Evolutionary conservation across 2,113 vertebrate species (phyloP).

Genomic region (Hydrochoerus hydrochaeris): DNA sequence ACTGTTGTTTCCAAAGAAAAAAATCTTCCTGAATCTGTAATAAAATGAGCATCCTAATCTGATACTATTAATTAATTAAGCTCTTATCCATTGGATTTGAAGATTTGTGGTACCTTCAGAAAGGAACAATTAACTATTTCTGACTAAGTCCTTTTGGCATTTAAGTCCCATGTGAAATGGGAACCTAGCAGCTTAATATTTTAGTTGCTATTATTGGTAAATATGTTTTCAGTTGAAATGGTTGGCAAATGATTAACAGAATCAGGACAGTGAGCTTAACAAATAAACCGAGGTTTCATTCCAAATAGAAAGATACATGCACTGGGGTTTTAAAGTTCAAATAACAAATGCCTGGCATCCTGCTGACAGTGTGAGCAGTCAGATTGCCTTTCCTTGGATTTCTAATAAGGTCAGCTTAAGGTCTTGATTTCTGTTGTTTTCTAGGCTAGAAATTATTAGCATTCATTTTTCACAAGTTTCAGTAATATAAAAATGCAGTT

Average conservation of each 20-base stretch:
- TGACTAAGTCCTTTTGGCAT: not conserved
- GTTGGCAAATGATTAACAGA: slow-evolving; percentile 63
- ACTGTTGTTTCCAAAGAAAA: not conserved
- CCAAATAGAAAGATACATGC: slow-evolving; percentile 33
- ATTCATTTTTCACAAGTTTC: slow-evolving; percentile 1
- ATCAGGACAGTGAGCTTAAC: slow-evolving; percentile 47
- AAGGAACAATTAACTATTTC: slow-evolving; percentile 40
- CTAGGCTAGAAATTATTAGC: not conserved
- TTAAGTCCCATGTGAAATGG: slow-evolving; percentile 21
- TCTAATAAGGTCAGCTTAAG: slow-evolving; percentile 54
- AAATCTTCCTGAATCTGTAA: not conserved
- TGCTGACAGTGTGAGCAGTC: not conserved
- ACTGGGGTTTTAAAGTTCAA: slow-evolving; percentile 55
- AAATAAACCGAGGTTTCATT: slow-evolving; percentile 32
- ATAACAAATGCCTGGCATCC: slow-evolving; percentile 29
- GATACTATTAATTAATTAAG: not conserved
- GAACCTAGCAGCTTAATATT: not conserved
- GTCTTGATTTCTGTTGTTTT: not conserved
- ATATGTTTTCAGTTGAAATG: slow-evolving; percentile 47
- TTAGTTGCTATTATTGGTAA: not conserved
- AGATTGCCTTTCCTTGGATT: not conserved
- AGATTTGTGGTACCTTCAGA: slow-evolving; percentile 36
- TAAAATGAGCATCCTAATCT: not conserved
- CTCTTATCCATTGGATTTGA: not conserved
- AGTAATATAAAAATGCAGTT: not conserved